Base-by-base conservation (phyloP, 2,797 vertebrate species). In the Sus cebifrons region DNA sequence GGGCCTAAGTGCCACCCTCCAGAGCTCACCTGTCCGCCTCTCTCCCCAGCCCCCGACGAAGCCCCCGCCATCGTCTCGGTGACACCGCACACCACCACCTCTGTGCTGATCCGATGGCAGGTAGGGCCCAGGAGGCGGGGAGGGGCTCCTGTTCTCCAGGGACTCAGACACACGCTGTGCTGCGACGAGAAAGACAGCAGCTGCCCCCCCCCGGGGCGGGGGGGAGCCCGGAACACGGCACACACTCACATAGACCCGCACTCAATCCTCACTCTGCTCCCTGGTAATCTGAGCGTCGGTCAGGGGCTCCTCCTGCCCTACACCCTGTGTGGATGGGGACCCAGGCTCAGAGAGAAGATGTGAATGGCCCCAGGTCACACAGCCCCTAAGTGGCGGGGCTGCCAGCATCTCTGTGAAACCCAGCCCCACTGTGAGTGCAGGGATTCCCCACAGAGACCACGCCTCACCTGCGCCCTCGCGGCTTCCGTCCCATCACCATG, bases 51-150 rank as follows among this genome's bases (percentile, higher is more conserved):
- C 60, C 99, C 98, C 0, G 99, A 99, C 2, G 99, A 99, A 87
- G 99, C 99, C 0, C 99, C 99, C 91, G 91, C 98, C 52, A 99
- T 99, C 83, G 98, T 99, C 81, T 99, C 99, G 0, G 99, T 99
- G 97, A 99, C 99, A 0, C 99, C 99, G 0, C 99, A 99, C 98
- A 99, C 99, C 52, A 99, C 99, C 4, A 99, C 99, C 0, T 99
- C 99, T 0, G 99, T 99, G 98, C 98, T 99, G 93, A 99, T 99
- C 98, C 99, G 99, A 95, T 99, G 99, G 99, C 99, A 99, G 99
- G 99, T 99, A 98, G 79, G 65, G 13, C 27, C 2, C 1, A 1
- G 75, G 32, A 9, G 49, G 20, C 21, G 0, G 74, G 56, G 20
- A 23, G 4, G 32, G 5, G 36, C 60, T 77, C 7, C 1, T 32